Percentiles rank a stretch among this genome's conserved stretches.
Evolutionary conservation across 2,797 vertebrate species (phyloP).

Genomic region (Odontamblyopus lacepedii): DNA sequence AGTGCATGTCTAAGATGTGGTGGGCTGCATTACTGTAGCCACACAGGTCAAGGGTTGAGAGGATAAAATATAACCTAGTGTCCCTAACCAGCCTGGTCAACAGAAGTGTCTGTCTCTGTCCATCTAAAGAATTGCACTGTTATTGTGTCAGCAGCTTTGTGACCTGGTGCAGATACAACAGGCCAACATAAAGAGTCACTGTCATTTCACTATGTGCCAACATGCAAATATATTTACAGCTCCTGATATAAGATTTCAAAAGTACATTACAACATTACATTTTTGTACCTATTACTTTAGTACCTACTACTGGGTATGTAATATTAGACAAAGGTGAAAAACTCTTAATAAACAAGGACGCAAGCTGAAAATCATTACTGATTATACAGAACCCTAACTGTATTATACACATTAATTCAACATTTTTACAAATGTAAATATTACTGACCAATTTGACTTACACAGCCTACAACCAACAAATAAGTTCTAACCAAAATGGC

Average conservation of each 20-base stretch:
- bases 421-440: no score
- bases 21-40: constrained; percentile 42
- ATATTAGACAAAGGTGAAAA: neutral
- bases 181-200: neutral
- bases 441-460: no score
- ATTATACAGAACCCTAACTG: neutral
- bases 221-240: neutral
- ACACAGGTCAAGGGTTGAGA: constrained; percentile 61
- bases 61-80: constrained; percentile 70
- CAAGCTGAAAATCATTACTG: neutral
- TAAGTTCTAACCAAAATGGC: no score
- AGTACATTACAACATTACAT: neutral
- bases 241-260: neutral
- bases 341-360: neutral
- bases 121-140: neutral
- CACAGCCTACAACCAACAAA: no score
- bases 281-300: no score
- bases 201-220: neutral
- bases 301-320: neutral
- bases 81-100: constrained; percentile 52
- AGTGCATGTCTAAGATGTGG: constrained; percentile 50
- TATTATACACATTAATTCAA: neutral
- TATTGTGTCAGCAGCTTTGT: neutral
- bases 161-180: neutral
- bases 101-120: constrained; percentile 31